Evolutionary conservation across 2,113 vertebrate species (phyloP), one percentile per base, ranked within the genome.

Genomic region (Ciconia boyciana): DNA sequence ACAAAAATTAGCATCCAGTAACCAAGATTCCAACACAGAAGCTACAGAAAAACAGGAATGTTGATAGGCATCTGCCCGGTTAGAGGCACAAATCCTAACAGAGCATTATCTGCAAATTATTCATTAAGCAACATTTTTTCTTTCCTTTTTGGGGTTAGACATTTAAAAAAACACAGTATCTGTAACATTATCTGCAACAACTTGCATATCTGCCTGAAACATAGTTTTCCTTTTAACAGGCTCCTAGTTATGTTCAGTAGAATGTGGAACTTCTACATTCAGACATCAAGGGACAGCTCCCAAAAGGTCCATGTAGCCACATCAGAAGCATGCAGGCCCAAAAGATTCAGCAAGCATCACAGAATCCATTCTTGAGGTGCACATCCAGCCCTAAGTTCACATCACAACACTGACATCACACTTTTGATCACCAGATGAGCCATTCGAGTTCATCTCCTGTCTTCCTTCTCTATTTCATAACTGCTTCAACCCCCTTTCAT

Each of bases 81-180:
- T 13, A 41, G 80, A 86, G 83, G 64, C 46, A 21, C 24, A 8
- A 46, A 34, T 48, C 75, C 90, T 84, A 39, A 16, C 43, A 85
- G 60, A 90, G 54, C 68, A 61, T 5, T 11, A 87, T 36, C 91
- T 77, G 57, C 94, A 83, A 84, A 83, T 97, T 96, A 94, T 96
- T 96, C 95, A 96, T 10, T 41, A 28, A 60, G 70, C 44, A 72
- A 41, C 43, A 25, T 83, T 93, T 91, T 39, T 91, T 79, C 39
- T 71, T 84, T 52, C 92, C 83, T 94, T 78, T 69, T 34, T 31
- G 46, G 16, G 16, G 52, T 51, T 62, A 93, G 90, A 60, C 46
- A 20, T 5, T 36, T 58, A 15, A 62, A 49, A 87, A 97, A 15
- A 9, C 85, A 46, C 52, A 54, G 81, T 62, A 81, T 88, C 85